Evolutionary conservation across 2,888 invertebrate genomes (phyloP).

Genomic region (Clivina fossor): DNA sequence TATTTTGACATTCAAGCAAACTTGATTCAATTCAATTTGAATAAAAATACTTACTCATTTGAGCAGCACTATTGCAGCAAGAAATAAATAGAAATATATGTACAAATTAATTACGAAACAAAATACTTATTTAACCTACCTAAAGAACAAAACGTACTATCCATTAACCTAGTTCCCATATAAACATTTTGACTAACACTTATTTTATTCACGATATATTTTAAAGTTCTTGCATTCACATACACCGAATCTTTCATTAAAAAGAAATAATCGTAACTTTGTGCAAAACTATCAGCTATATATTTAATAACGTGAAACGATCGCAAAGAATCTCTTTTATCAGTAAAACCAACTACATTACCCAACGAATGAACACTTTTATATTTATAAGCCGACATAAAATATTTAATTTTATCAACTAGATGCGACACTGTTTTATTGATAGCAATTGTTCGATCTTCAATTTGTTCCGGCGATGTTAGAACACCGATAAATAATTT

Average conservation of each 20-base stretch:
- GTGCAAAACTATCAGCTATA: conserved; percentile 82
- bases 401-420: conserved; percentile 73
- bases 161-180: conserved; percentile 69
- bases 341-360: conserved; percentile 85
- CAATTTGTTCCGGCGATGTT: conserved; percentile 72
- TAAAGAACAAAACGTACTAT: conserved; percentile 67
- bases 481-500: conserved; percentile 86
- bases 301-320: conserved; percentile 90
- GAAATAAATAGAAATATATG: no score
- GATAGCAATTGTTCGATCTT: conserved; percentile 75
- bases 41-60: no score
- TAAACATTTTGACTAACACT: conserved; percentile 86
- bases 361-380: conserved; percentile 49
- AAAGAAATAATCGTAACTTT: conserved; percentile 92
- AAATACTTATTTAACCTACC: conserved; percentile 58
- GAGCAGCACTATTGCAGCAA: no score
- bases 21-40: no score
- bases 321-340: conserved; percentile 71
- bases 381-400: conserved; percentile 53
- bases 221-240: conserved; percentile 76
- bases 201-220: conserved; percentile 70
- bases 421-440: conserved; percentile 85
- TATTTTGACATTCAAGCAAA: no score
- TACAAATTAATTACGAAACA: no score
- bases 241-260: conserved; percentile 83